Conservation (phyloP, 2,113 vertebrate genomes). For the Aptenodytes forsteri region DNA sequence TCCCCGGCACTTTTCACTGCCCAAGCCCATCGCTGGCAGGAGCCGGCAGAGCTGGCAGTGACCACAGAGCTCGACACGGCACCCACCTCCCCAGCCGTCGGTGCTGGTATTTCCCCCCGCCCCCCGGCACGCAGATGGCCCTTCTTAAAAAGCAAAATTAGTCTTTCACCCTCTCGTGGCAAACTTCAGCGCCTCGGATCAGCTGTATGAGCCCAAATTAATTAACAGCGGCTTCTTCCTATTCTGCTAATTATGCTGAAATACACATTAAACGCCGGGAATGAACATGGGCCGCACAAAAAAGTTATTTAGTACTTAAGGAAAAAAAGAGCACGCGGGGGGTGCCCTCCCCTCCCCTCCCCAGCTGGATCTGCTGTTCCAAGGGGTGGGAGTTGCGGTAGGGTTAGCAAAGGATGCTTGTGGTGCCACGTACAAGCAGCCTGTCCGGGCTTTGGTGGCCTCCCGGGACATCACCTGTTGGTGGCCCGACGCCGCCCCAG, state of each 20-base stretch:
- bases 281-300: neutral
- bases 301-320: neutral
- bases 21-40: fast-evolving
- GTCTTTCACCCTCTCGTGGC: constrained; percentile 67
- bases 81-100: neutral
- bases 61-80: neutral
- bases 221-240: constrained; percentile 70
- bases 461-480: neutral
- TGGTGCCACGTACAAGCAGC: neutral
- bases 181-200: constrained; percentile 64
- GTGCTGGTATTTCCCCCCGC: neutral
- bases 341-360: neutral
- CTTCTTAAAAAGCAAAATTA: constrained; percentile 78
- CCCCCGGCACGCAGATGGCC: constrained; percentile 31
- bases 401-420: fast-evolving
- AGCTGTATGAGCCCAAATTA: constrained; percentile 55
- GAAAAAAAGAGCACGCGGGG: fast-evolving
- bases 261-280: constrained; percentile 24
- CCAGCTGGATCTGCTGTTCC: neutral
- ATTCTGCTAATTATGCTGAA: constrained; percentile 63
- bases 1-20: neutral
- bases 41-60: neutral
- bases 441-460: neutral
- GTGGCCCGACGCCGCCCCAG: neutral
- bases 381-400: fast-evolving